These are phyloP conservation scores for Nycteola revayana DNA, from an alignment of 2,888 invertebrate species.

Conservation along the genomic window DNA sequence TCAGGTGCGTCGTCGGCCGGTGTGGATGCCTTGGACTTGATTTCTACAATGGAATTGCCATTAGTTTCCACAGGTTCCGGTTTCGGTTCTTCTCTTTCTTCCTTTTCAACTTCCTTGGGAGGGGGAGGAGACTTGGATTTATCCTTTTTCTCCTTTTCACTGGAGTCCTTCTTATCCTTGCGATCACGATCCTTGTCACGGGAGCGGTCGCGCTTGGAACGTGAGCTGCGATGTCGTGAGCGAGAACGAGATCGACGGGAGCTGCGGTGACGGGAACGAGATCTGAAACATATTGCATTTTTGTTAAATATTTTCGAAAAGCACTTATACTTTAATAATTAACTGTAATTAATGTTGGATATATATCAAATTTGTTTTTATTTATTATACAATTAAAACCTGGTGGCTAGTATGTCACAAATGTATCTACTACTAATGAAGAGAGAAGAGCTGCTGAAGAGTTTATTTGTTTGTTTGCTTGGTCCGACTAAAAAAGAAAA, in stretches of 20 bases:
- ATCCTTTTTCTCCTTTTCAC: constrained; percentile 52
- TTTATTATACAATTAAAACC: too few species aligned
- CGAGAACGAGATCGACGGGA: constrained; percentile 78
- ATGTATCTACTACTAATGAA: too few species aligned
- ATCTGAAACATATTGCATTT: too few species aligned
- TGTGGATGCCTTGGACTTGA: constrained; percentile 57
- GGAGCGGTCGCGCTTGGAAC: constrained; percentile 72
- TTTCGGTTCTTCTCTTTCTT: constrained; percentile 55
- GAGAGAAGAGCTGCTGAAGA: too few species aligned
- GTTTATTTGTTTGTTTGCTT: too few species aligned
- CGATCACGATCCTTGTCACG: constrained; percentile 50
- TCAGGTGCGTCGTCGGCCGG: constrained; percentile 53
- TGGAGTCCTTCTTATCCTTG: constrained; percentile 56
- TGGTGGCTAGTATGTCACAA: too few species aligned
- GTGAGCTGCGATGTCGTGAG: constrained; percentile 81
- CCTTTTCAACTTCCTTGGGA: constrained; percentile 49
- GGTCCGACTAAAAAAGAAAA: too few species aligned
- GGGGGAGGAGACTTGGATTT: constrained; percentile 60
- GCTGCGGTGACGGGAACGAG: constrained; percentile 81
- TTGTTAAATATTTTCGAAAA: too few species aligned
- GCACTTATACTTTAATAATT: too few species aligned
- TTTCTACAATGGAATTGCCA: constrained; percentile 45
- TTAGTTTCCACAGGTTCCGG: constrained; percentile 55
- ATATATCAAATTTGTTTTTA: too few species aligned
- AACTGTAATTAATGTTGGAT: too few species aligned